Evolutionary conservation across 2,888 invertebrate species (phyloP).

Genomic region (Dryocosmus kuriphilus): DNA sequence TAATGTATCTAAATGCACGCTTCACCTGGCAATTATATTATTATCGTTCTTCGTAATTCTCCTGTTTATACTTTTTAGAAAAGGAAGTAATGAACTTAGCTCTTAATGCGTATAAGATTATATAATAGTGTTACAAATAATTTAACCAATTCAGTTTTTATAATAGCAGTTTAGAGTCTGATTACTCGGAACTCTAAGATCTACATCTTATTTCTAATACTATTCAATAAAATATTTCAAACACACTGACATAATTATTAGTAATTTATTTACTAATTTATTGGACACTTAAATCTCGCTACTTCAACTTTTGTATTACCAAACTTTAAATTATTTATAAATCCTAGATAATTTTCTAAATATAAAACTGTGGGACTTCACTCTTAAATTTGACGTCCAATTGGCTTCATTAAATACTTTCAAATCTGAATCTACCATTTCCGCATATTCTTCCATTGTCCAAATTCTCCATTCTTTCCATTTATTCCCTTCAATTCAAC

Average conservation of each 20-base stretch:
- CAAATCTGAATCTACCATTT: not conserved
- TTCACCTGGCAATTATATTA: constrained; percentile 2
- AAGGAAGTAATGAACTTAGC: not conserved
- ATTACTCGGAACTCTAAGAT: not conserved
- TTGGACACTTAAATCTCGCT: too few species aligned
- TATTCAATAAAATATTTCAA: not conserved
- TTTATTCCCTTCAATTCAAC: constrained; percentile 12
- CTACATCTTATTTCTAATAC: not conserved
- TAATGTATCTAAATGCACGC: constrained; percentile 3
- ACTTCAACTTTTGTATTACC: too few species aligned
- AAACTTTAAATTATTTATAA: too few species aligned
- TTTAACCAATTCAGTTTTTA: not conserved
- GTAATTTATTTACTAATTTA: too few species aligned
- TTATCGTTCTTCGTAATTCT: constrained; percentile 8
- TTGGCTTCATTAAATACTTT: not conserved
- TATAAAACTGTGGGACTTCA: not conserved
- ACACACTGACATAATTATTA: too few species aligned
- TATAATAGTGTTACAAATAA: not conserved
- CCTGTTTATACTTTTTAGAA: not conserved
- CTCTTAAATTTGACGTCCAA: not conserved
- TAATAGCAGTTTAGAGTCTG: not conserved
- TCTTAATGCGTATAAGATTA: not conserved
- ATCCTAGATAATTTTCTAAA: too few species aligned
- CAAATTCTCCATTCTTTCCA: not conserved
- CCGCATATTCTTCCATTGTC: constrained; percentile 4